Evolutionary conservation across 2,888 invertebrate genomes (phyloP), one percentile per base, ranked within the genome.

Genomic region (Polydrusus cervinus): DNA sequence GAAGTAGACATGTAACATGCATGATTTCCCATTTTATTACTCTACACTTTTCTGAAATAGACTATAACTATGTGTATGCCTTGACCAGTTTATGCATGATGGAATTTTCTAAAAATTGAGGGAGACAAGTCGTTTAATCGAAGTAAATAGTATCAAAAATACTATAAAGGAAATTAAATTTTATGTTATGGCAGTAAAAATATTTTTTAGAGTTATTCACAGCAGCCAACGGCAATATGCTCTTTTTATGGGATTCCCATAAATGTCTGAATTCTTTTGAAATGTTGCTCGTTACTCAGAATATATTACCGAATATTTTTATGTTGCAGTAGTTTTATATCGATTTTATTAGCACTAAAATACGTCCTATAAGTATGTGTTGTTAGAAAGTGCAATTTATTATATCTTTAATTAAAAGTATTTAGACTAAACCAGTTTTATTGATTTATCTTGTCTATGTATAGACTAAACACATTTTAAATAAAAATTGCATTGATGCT

Each of bases 201-300:
- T n/a, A 47, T 16, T 14, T 16, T 47, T n/a, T 47, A 16, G 16
- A 9, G 14, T 47, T 16, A 47, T n/a, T 25, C 25, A 14, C 14
- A 45, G n/a, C 47, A n/a, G 47, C 14, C 16, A 16, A 16, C 7
- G 51, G 25, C 51, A 51, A 11, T 51, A 51, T 51, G 3, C 18
- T 47, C 47, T 18, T 51, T 51, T 51, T 51, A 51, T 51, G 51
- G 25, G 51, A 11, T 51, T 18, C 51, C 51, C 51, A 51, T 51
- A 51, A 51, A 51, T 11, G 51, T 51, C 51, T 25, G 8, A 11
- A 51, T 51, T 51, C 51, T 51, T 51, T 51, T 11, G 25, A 51
- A 51, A 25, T 51, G 18, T 8, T 6, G 49, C 20, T 25, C 25
- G 25, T 51, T 20, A 51, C 51, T 8, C 3, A 51, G 18, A 51